Base-by-base conservation (phyloP, 2,797 vertebrate species). In the Pseudomugil tenellus region DNA sequence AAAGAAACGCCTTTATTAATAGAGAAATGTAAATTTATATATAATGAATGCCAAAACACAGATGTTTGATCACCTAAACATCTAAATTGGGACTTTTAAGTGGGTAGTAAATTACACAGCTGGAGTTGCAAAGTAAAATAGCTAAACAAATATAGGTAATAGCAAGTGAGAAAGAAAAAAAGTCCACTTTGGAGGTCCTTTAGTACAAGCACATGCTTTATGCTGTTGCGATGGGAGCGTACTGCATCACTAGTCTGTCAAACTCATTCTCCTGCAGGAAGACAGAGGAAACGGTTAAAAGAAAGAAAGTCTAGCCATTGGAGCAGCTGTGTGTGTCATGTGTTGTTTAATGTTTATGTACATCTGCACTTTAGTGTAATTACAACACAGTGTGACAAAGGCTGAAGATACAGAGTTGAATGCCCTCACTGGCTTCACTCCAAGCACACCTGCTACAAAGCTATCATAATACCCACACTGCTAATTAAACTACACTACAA, bases 201-300 rank as follows among this genome's bases (percentile, higher is more conserved):
- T 17, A 19, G 68, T 1, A 17, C 34, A 37, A 51, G 55, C 54
- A 61, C 67, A 29, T 19, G 64, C 66, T 52, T 83, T 72, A 93
- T 19, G 86, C 92, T 34, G 90, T 88, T 3, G 93, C 93, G 0
- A 93, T 95, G 68, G 97, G 95, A 1, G 96, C 89, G 0, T 98
- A 98, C 69, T 98, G 98, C 86, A 96, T 89, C 3, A 85, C 88
- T 34, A 98, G 93, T 34, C 97, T 93, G 84, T 98, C 96, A 76
- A 98, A 98, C 75, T 99, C 97, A 5, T 97, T 96, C 87, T 99
- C 98, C 98, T 99, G 85, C 19, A 67, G 63, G 52, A 71, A 76
- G 70, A 74, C 35, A 84, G 48, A 67, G 43, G 46, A 75, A 76
- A 70, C 41, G 17, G 63, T 78, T 80, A 63, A 74, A 14, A n/a